Base-by-base conservation (phyloP, 2,797 vertebrate species). In the Eurystomus glaucurus region DNA sequence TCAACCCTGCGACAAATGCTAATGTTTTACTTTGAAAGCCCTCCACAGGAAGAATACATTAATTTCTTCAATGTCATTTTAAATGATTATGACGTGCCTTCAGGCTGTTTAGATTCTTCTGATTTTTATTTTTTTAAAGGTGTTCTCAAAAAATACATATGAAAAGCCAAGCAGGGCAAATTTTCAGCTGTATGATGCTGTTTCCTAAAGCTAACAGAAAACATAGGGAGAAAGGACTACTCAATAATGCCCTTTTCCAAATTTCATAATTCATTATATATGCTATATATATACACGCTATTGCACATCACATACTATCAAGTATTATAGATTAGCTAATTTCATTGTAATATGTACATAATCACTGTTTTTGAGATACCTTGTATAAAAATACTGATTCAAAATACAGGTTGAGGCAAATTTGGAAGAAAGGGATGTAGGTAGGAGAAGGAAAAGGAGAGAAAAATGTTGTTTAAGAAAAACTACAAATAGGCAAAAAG, bases 321-420 rank as follows among this genome's bases (percentile, higher is more conserved):
- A 60, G 28, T 79, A 79, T 16, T 50, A 57, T 0, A 76, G 22
- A 50, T 26, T 39, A 1, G 1, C 2, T 14, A 55, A 22, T 19
- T 68, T 68, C 65, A 68, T 31, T 58, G n/a, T 23, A 61, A 86
- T 50, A 86, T 23, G 15, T 46, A 78, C 4, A 64, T 11, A 70
- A 39, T 18, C 20, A 54, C 5, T 45, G 21, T 3, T 55, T 74
- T 58, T 74, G 41, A 79, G 58, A 61, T 26, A 33, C 14, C 57
- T 45, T 3, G 10, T 28, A 51, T 71, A 75, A 54, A 75, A 51
- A 10, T 9, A 57, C 26, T 80, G 20, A 43, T 29, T 62, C n/a
- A 81, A 87, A 85, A 64, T 52, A 75, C 17, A 64, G 20, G n/a
- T 57, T 43, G 39, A 86, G n/a, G 28, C 3, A 71, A 81, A 55